Evolutionary conservation across 2,113 vertebrate species (phyloP).

Genomic region (Bos taurus): ARS-UCD2.0 NC_037340.1:37582501-37583000

Average conservation of each 20-base stretch:
- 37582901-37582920: neutral
- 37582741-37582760: neutral
- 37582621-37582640: neutral
- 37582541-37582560: neutral
- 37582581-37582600: neutral
- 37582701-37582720: conserved; percentile 19
- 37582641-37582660: neutral
- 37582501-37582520: neutral
- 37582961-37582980: neutral
- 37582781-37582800: neutral
- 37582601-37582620: neutral
- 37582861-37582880: neutral
- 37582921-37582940: neutral
- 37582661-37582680: neutral
- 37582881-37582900: neutral
- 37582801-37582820: neutral
- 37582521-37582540: neutral
- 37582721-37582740: conserved; percentile 26
- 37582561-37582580: neutral
- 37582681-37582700: neutral
- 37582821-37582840: neutral
- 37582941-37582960: neutral
- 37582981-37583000: neutral
- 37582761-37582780: neutral
- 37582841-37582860: neutral